phyloP scores from a whole-genome alignment of 2,888 invertebrate species.

The Galerucella pusilla region DNA sequence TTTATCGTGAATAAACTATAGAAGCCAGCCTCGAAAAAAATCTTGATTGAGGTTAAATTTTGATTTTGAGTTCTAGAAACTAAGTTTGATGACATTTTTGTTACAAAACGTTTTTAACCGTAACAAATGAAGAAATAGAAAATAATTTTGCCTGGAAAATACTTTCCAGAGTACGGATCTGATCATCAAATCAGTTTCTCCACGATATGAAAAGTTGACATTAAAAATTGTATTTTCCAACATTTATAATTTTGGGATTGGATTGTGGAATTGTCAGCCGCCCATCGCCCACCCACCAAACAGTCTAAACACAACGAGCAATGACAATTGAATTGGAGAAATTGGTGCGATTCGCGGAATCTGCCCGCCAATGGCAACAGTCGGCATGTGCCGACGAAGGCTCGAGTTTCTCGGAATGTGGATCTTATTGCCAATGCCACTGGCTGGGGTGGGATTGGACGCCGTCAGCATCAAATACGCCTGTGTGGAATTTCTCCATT shows the following conservation, averaged over 20 bases:
- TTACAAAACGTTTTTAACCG: too few species aligned
- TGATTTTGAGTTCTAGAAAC: too few species aligned
- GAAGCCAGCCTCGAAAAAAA: too few species aligned
- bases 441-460: slow-evolving; percentile 60
- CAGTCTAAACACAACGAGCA: slow-evolving; percentile 54
- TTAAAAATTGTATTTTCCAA: too few species aligned
- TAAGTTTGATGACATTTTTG: too few species aligned
- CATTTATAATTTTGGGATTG: slow-evolving; percentile 4
- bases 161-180: too few species aligned
- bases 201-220: too few species aligned
- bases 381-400: slow-evolving; percentile 55
- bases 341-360: slow-evolving; percentile 64
- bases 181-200: too few species aligned
- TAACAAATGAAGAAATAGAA: too few species aligned
- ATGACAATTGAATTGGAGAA: slow-evolving; percentile 64
- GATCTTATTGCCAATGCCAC: slow-evolving; percentile 60
- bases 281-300: slow-evolving; percentile 44
- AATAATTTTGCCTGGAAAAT: too few species aligned
- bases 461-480: slow-evolving; percentile 54
- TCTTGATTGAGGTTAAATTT: too few species aligned
- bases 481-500: slow-evolving; percentile 56
- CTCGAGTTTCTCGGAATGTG: slow-evolving; percentile 64
- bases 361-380: slow-evolving; percentile 61
- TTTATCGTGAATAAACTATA: too few species aligned
- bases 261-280: slow-evolving; percentile 58